Conservation (phyloP, 1,140 invertebrate genomes). For the Tenebrio molitor region DNA sequence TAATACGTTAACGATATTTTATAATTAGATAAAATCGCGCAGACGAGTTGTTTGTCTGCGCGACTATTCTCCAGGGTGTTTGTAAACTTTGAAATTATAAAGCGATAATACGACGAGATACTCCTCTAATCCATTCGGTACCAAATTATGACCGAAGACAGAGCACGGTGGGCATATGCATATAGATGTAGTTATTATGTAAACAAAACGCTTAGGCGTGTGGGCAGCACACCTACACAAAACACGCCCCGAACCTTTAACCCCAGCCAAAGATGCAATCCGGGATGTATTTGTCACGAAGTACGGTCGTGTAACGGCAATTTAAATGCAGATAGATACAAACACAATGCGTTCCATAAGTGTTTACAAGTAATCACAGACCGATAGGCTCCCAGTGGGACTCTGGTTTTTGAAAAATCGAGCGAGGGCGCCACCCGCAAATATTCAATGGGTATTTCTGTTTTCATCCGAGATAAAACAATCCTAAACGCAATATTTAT, state of each 20-base stretch:
- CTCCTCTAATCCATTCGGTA: conserved; percentile 40
- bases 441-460: no score
- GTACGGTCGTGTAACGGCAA: conserved; percentile 47
- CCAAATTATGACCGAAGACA: conserved; percentile 46
- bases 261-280: conserved; percentile 48
- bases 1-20: not conserved
- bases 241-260: conserved; percentile 47
- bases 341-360: conserved; percentile 49
- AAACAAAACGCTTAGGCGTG: conserved; percentile 49
- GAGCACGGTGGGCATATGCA: conserved; percentile 46
- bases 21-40: no score
- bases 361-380: conserved; percentile 50
- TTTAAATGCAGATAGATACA: conserved; percentile 51
- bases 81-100: conserved; percentile 26
- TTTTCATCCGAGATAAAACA: no score
- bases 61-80: not conserved
- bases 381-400: no score
- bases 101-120: conserved; percentile 29
- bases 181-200: conserved; percentile 55
- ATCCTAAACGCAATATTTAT: no score
- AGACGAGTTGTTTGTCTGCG: no score
- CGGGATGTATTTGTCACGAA: conserved; percentile 52
- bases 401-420: no score
- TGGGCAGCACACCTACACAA: conserved; percentile 45
- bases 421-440: no score